Base-by-base conservation (phyloP, 2,113 vertebrate species). In the Ariopsis seemanni region DNA sequence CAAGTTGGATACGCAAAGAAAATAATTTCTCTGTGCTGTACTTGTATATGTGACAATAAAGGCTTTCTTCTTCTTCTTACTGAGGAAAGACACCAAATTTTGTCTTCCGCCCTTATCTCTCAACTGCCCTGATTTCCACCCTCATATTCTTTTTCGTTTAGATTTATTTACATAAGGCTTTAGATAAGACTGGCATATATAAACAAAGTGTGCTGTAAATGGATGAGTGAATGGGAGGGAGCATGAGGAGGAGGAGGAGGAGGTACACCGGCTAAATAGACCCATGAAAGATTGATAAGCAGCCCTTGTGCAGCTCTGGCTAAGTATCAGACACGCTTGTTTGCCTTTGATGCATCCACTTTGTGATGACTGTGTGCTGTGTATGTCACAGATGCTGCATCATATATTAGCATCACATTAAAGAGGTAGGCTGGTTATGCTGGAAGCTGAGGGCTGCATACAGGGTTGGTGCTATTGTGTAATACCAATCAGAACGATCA, bases 261-360 rank as follows among this genome's bases (percentile, higher is more conserved):
- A 85, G 62, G 71, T 42, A 77, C n/a, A 22, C 52, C 65, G 67
- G 87, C 30, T 84, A 65, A 84, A 86, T 52, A 65, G 87, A 74
- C 20, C 52, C 72, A 86, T 87, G 75, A 88, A 88, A 88, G 86
- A 90, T 80, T 88, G 86, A 88, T 86, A 67, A 80, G 81, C 85
- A 85, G 87, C 67, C 83, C 81, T 86, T 88, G 74, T 75, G 63
- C 52, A 67, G 71, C 87, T 55, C 62, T 86, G 81, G 84, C 58
- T 50, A 67, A 52, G 82, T 72, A 86, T 88, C 89, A 86, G 84
- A 79, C 48, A 75, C 80, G 65, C 87, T 88, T 57, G 63, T 87
- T 90, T 57, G 69, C 58, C 63, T 81, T 88, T 88, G 84, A 88
- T 90, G 87, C 74, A 65, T 55, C 81, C 84, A 81, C 84, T 75